These are phyloP conservation scores for Myodes glareolus DNA, from an alignment of 2,113 vertebrate genomes.

Conservation along the genomic window DNA sequence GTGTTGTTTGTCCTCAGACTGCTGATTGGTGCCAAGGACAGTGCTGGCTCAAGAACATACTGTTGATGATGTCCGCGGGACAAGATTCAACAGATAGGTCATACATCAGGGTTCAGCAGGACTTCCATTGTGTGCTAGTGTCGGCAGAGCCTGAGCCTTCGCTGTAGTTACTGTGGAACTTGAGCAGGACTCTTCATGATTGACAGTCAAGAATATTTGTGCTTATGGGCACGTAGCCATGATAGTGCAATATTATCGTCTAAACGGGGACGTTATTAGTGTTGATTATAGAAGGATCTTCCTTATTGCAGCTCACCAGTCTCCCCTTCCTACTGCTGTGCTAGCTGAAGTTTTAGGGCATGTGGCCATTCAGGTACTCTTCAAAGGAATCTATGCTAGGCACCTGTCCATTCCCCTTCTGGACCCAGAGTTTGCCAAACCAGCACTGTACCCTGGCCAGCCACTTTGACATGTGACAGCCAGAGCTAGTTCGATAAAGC, in stretches of 20 bases:
- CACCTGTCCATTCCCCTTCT: constrained; percentile 43
- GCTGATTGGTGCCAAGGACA: not conserved
- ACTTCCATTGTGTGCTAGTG: constrained; percentile 32
- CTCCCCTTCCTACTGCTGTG: not conserved
- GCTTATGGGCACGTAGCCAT: constrained; percentile 44
- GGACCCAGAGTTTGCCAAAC: not conserved
- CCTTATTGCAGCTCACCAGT: not conserved
- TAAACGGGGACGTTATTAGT: not conserved
- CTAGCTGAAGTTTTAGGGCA: constrained; percentile 13
- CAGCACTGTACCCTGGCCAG: constrained; percentile 28
- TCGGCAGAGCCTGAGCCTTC: not conserved
- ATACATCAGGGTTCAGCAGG: not conserved
- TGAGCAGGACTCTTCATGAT: not conserved
- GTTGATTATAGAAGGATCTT: constrained; percentile 35
- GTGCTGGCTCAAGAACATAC: constrained; percentile 63
- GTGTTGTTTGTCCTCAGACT: constrained; percentile 43
- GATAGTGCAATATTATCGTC: not conserved
- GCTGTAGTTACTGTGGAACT: not conserved
- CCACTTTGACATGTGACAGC: constrained; percentile 4
- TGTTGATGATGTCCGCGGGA: constrained; percentile 34
- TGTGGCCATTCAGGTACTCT: not conserved
- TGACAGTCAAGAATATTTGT: constrained; percentile 26
- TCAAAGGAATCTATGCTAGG: constrained; percentile 12
- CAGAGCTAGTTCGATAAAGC: not conserved
- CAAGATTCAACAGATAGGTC: constrained; percentile 47